These are phyloP conservation scores for Chaenogobius annularis DNA, from an alignment of 2,113 vertebrate species.

Conservation along the genomic window DNA sequence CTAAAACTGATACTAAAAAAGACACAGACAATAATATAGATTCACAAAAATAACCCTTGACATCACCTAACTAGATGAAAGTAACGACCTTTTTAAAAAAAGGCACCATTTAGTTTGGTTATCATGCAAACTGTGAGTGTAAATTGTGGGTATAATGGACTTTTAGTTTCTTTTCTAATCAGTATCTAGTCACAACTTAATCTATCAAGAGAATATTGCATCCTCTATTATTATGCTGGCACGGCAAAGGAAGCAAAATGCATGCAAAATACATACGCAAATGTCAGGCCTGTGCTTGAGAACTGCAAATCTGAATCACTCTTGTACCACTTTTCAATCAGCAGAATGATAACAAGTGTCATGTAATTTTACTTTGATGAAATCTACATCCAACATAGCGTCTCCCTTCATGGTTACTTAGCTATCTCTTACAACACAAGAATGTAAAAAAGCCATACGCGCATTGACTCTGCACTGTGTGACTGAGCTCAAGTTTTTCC, in stretches of 20 bases:
- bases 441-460: constrained; percentile 24
- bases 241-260: neutral
- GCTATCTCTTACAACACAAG: constrained; percentile 16
- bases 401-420: constrained; percentile 46
- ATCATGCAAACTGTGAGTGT: neutral
- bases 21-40: no score
- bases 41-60: neutral
- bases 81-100: neutral
- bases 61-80: neutral
- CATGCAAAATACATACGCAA: neutral
- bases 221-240: neutral
- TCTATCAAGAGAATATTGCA: neutral
- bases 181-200: neutral
- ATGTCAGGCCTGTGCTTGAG: neutral
- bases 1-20: no score
- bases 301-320: constrained; percentile 14
- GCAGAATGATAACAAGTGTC: constrained; percentile 24
- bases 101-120: neutral
- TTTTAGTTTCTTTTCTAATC: neutral
- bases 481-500: constrained; percentile 46
- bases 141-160: neutral
- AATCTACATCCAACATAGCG: constrained; percentile 36
- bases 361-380: constrained; percentile 34
- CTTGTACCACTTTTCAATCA: constrained; percentile 32
- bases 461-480: constrained; percentile 50